phyloP scores from a whole-genome alignment of 2,113 vertebrate genomes.

The Calidris pygmaea region DNA sequence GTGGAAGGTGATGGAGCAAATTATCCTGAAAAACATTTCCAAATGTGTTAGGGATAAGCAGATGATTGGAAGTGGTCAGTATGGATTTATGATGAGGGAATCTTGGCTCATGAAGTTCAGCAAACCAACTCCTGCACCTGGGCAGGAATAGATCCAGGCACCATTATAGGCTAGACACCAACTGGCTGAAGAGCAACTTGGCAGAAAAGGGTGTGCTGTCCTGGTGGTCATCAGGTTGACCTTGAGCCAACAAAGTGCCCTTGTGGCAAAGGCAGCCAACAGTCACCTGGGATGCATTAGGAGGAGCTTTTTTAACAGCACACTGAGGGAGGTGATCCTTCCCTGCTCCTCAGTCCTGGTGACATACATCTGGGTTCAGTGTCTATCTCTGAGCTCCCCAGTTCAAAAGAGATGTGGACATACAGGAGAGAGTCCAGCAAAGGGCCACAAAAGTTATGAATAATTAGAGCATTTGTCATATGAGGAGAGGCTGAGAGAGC shows the following conservation, averaged over 20 bases:
- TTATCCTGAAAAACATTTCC: background rate
- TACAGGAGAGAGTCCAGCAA: background rate
- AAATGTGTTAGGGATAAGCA: background rate
- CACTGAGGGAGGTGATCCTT: background rate
- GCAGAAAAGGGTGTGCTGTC: rapidly evolving
- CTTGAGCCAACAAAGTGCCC: background rate
- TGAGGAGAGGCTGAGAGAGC: background rate
- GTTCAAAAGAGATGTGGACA: background rate
- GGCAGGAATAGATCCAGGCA: background rate
- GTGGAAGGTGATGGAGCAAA: background rate
- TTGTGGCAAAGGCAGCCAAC: background rate
- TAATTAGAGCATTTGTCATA: background rate
- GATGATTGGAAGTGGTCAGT: background rate
- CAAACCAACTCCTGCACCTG: background rate
- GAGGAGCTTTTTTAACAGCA: background rate
- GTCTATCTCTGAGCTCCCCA: background rate
- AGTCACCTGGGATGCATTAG: background rate
- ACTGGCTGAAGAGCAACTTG: background rate
- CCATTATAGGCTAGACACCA: background rate
- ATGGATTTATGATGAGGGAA: background rate
- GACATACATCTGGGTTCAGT: background rate
- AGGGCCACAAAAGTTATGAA: background rate
- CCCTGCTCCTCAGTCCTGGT: background rate
- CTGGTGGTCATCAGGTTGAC: background rate
- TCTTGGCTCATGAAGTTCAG: background rate